Base-by-base conservation (phyloP, 1,140 invertebrate genomes). In the Formica selysi region DNA sequence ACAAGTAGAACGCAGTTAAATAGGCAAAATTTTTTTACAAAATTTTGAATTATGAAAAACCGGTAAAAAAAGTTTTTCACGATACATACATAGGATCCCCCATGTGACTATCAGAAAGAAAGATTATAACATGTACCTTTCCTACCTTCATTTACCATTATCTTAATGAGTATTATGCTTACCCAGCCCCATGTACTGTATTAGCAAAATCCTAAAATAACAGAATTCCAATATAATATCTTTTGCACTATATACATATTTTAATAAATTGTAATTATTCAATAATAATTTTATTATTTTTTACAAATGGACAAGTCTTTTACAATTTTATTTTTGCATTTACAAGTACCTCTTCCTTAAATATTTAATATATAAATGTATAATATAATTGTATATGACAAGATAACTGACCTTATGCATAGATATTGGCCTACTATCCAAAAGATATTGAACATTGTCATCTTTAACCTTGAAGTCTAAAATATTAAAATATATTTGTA, bases 381-480 rank as follows among this genome's bases (percentile, higher is more conserved):
- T 13, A 41, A 59, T 0, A 5, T 0, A 29, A 51, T 32, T 16
- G 7, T 16, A 6, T 16, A 0, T 3, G 22, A 4, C 19, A 76
- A 64, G 1, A 19, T 57, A 59, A 93, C 92, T 93, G 90, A 96
- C 96, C 94, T 96, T 95, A 91, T 95, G 95, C 93, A 96, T 94
- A 88, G 95, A 95, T 91, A 96, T 94, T 81, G 96, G 96, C 93
- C 96, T 95, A 86, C 94, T 96, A 93, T 96, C 96, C 92, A 96
- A 95, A 93, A 97, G 95, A 92, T 97, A 97, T 91, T 96, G 96
- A 87, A 97, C 95, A 90, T 97, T 96, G 92, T 96, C 96, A 93
- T 96, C 96, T 93, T 97, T 96, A 88, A 97, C 96, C n/a, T n/a
- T n/a, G 92, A 97, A 97, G 86, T 96, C 97, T 97, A 96, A 96